Evolutionary conservation across 23 tunicate species (phyloP).

Genomic region (Phallusia fumigata): DNA sequence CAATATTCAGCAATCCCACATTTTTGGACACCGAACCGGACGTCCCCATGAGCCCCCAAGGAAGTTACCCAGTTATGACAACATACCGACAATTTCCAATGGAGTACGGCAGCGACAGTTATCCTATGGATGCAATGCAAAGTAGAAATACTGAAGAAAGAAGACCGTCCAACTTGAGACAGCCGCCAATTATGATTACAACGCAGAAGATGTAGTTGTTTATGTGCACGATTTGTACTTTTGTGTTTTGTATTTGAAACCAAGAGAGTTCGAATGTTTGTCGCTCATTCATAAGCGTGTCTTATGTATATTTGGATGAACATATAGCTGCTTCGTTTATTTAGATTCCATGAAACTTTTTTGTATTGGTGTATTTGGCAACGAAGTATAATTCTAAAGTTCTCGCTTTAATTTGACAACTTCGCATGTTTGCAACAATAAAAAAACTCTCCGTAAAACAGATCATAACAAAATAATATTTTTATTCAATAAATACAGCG

Average conservation of each 20-base stretch:
- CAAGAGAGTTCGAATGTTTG: no score
- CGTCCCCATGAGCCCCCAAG: slow-evolving; percentile 12
- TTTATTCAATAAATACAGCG: no score
- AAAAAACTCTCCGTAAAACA: neutral
- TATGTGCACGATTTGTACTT: neutral
- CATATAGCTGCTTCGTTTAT: no score
- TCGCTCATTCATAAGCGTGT: no score
- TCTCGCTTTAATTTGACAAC: no score
- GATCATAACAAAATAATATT: neutral
- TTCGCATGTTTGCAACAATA: neutral
- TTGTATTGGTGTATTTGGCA: no score
- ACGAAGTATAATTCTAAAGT: no score
- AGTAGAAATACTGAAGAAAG: neutral
- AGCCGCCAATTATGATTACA: neutral
- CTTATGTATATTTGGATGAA: no score
- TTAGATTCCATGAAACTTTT: no score
- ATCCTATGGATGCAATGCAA: slow-evolving; percentile 44
- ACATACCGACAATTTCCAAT: slow-evolving; percentile 67
- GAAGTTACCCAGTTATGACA: slow-evolving; percentile 19
- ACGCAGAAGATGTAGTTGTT: neutral
- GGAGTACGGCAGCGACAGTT: slow-evolving; percentile 51
- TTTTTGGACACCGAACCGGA: slow-evolving; percentile 5
- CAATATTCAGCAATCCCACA: slow-evolving; percentile 51
- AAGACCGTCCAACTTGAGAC: neutral
- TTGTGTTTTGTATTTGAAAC: no score